phyloP scores from a whole-genome alignment of 2,888 invertebrate species.

The Pristionchus entomophagus region DNA sequence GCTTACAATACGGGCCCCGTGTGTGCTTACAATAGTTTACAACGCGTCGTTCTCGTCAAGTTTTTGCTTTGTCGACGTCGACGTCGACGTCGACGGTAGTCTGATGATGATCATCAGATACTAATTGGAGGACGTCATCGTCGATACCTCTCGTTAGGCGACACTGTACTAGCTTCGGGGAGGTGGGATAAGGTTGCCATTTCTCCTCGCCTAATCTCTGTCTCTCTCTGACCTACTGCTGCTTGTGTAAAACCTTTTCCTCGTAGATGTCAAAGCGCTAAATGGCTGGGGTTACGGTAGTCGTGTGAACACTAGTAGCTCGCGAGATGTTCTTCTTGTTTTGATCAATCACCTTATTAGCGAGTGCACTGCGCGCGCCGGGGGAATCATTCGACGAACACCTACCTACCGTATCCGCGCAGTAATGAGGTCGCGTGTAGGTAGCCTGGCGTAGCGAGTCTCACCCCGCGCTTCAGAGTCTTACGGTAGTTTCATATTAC shows the following conservation, averaged over 20 bases:
- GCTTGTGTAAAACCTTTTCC: neutral
- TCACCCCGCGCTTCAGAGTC: no score
- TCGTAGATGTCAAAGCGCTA: neutral
- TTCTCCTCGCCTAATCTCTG: neutral
- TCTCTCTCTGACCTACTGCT: neutral
- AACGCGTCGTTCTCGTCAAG: no score
- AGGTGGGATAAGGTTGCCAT: neutral
- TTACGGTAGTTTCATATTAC: neutral
- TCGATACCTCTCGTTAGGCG: neutral
- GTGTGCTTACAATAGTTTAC: conserved; percentile 35
- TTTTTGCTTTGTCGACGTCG: neutral
- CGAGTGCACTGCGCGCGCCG: neutral
- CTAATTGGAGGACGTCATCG: neutral
- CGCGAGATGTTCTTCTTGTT: neutral
- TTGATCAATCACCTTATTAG: conserved; percentile 21
- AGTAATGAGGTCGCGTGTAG: conserved; percentile 12
- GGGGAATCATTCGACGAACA: neutral
- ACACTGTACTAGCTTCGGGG: neutral
- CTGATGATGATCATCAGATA: neutral
- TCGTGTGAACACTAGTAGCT: neutral
- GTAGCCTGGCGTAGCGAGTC: neutral
- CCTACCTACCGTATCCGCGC: neutral
- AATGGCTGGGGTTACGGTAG: conserved; percentile 21
- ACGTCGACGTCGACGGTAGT: neutral
- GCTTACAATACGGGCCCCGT: neutral